These are phyloP conservation scores for Alfaro cultratus DNA, from an alignment of 2,797 vertebrate species.

Conservation along the genomic window DNA sequence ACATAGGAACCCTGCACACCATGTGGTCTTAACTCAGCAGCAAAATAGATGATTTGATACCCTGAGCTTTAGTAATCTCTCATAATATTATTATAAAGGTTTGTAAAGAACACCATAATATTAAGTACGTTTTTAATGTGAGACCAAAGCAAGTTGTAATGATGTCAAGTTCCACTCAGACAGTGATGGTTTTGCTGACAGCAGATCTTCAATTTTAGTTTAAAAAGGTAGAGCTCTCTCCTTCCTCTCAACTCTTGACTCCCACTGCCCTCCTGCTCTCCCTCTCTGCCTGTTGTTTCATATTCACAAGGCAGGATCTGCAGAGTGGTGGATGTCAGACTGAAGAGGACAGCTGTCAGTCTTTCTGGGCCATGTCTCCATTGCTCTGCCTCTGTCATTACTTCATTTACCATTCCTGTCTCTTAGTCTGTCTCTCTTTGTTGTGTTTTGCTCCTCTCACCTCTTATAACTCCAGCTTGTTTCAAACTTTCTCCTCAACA, in stretches of 20 bases:
- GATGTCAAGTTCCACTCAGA: conserved; percentile 30
- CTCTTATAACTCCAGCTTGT: conserved; percentile 13
- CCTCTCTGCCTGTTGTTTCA: conserved; percentile 20
- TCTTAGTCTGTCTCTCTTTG: conserved; percentile 33
- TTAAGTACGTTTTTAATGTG: neutral
- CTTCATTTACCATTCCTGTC: conserved; percentile 18
- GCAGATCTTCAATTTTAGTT: conserved; percentile 35
- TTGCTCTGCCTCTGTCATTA: conserved; percentile 31
- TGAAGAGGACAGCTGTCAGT: conserved; percentile 59
- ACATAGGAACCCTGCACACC: too few species aligned
- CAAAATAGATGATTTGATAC: too few species aligned
- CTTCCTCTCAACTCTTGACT: neutral
- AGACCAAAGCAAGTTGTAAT: conserved; percentile 11
- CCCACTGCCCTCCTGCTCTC: conserved; percentile 7
- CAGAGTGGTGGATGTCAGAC: conserved; percentile 45
- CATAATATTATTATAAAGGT: neutral
- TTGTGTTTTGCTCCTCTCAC: conserved; percentile 6
- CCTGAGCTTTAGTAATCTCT: neutral
- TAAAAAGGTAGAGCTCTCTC: neutral
- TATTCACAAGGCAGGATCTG: conserved; percentile 33
- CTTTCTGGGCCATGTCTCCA: conserved; percentile 35
- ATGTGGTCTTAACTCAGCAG: too few species aligned
- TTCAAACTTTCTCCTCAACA: neutral
- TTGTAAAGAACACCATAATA: neutral
- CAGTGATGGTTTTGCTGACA: conserved; percentile 44